Evolutionary conservation across 2,113 vertebrate species (phyloP).

Genomic region (Aptenodytes patagonicus): DNA sequence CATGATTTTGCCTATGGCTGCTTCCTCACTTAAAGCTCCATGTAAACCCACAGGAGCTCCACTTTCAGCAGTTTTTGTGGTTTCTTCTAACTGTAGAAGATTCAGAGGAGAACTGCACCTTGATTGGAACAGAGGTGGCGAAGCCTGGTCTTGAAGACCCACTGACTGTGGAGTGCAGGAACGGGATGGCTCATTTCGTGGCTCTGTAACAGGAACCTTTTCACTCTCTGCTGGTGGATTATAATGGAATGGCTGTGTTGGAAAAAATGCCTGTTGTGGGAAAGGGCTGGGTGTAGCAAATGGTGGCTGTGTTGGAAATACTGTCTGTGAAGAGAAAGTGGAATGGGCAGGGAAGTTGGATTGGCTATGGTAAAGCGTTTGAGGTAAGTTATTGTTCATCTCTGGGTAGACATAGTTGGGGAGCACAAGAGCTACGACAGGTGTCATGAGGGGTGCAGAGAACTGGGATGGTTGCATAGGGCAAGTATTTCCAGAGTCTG

Average conservation of each 20-base stretch:
- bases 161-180: constrained; percentile 77
- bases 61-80: constrained; percentile 74
- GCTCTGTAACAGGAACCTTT: constrained; percentile 53
- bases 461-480: constrained; percentile 69
- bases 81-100: constrained; percentile 91
- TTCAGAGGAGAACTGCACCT: constrained; percentile 93
- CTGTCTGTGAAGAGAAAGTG: constrained; percentile 47
- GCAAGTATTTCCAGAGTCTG: constrained; percentile 68
- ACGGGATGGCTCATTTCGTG: constrained; percentile 61
- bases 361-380: constrained; percentile 74
- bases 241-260: constrained; percentile 69
- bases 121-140: constrained; percentile 87
- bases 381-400: constrained; percentile 61
- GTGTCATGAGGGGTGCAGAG: constrained; percentile 80
- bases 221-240: constrained; percentile 54
- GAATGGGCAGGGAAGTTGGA: constrained; percentile 66
- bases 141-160: constrained; percentile 64
- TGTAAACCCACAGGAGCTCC: background rate
- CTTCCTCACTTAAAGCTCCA: constrained; percentile 53
- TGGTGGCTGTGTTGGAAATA: constrained; percentile 66
- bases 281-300: constrained; percentile 66
- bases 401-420: constrained; percentile 83
- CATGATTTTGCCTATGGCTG: constrained; percentile 37
- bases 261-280: constrained; percentile 55
- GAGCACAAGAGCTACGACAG: constrained; percentile 84